Conservation (phyloP, 2,797 vertebrate species). For the Pipistrellus pipistrellus region DNA sequence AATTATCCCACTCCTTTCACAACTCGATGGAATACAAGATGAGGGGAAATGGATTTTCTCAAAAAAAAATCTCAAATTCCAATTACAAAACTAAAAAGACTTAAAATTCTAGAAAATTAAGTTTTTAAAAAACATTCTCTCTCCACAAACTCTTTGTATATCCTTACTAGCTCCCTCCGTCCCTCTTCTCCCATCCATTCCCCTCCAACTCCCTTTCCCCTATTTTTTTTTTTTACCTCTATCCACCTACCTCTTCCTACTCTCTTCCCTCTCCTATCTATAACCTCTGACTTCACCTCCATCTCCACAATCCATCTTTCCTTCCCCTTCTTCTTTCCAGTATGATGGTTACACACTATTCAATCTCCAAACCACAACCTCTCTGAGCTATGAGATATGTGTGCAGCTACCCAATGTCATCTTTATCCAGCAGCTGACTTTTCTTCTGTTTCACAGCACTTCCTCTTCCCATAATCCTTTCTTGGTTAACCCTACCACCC, state of each 20-base stretch:
- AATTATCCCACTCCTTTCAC: not conserved
- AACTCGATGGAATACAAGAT: not conserved
- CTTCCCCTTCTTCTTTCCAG: not conserved
- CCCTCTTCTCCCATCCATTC: not conserved
- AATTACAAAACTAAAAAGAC: conserved; percentile 3
- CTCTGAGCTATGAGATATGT: not conserved
- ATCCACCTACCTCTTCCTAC: not conserved
- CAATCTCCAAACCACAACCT: not conserved
- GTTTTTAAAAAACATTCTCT: not conserved
- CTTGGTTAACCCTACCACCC: not conserved
- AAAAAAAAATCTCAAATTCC: conserved; percentile 9
- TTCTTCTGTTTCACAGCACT: not conserved
- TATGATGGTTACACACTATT: not conserved
- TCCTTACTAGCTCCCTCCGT: not conserved
- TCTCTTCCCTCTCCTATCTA: not conserved
- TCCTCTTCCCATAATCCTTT: not conserved
- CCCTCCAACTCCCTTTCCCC: not conserved
- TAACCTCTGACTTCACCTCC: not conserved
- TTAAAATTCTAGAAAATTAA: not conserved
- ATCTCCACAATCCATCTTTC: not conserved
- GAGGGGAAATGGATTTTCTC: not conserved
- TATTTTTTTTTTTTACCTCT: not conserved
- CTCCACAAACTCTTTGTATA: not conserved
- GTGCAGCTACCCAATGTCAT: not conserved
- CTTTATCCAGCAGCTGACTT: not conserved